Evolutionary conservation across 2,113 vertebrate species (phyloP).

Genomic region (Mesembrinibis cayennensis): DNA sequence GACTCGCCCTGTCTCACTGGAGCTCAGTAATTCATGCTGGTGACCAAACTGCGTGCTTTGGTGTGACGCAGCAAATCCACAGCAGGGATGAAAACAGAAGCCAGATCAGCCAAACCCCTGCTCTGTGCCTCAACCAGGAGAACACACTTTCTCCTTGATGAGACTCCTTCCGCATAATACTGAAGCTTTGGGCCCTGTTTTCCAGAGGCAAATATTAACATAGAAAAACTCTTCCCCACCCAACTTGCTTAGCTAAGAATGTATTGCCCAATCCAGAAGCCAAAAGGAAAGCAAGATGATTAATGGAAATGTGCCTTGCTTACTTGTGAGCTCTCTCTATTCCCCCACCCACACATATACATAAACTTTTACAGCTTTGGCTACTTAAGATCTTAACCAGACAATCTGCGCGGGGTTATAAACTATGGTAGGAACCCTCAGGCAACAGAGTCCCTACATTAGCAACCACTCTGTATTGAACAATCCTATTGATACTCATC

Average conservation of each 20-base stretch:
- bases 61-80: neutral
- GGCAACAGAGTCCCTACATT: constrained; percentile 62
- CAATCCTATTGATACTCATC: constrained; percentile 70
- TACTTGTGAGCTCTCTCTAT: neutral
- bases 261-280: neutral
- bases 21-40: neutral
- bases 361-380: constrained; percentile 47
- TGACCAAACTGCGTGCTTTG: neutral
- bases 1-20: fast-evolving
- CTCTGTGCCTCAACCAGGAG: neutral
- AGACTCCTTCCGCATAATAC: neutral
- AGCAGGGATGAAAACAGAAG: neutral
- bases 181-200: neutral
- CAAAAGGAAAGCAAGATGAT: constrained; percentile 8
- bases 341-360: neutral
- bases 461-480: constrained; percentile 64
- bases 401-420: constrained; percentile 45
- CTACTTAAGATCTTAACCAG: constrained; percentile 58
- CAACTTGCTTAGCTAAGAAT: neutral
- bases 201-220: neutral
- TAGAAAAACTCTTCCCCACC: neutral
- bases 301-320: constrained; percentile 35
- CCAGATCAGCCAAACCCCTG: neutral
- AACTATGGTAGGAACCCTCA: constrained; percentile 52
- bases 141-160: neutral